Evolutionary conservation across 2,113 vertebrate genomes (phyloP), one percentile per base, ranked within the genome.

Genomic region (Capreolus pygargus): DNA sequence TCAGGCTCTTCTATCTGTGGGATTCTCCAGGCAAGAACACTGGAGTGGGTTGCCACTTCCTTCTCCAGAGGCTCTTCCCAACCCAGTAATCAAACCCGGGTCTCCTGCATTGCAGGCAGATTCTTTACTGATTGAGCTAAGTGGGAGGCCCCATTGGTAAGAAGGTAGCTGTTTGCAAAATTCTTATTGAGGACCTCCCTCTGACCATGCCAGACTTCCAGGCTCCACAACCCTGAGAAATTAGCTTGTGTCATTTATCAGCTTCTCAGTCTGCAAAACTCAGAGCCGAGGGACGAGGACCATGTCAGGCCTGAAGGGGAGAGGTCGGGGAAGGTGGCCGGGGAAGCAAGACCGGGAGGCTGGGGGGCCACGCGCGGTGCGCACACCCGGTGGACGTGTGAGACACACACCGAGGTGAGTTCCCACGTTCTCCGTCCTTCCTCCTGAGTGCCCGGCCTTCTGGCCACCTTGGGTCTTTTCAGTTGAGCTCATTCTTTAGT

Each of bases 391-490:
- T 83, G 36, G 60, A 76, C 25, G 0, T 4, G 4, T 3, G 17
- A 78, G 2, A 5, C 9, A 5, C 13, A 5, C 4, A 0, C 13
- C 6, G 7, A 1, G 9, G 6, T 28, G 3, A 12, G 15, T 4
- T 43, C 28, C 7, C 11, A 6, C 1, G 27, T 28, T 39, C 1
- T 15, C 57, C 25, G 3, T 8, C 3, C 1, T 58, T 36, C 30
- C 70, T 60, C 61, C 74, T 50, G 28, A 64, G 15, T 17, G 30
- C 6, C 19, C 5, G 5, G 57, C 21, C 30, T 23, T 43, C 12
- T 36, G 74, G 76, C 30, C 79, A 13, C 15, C 2, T 3, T 36
- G 3, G 13, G 16, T 8, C 64, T 64, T 58, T 78, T 27, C 33
- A 23, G 12, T 5, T 61, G 39, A 61, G 16, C 12, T 52, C 23